phyloP scores from a whole-genome alignment of 2,113 vertebrate genomes.

The Hydrolagus affinis region DNA sequence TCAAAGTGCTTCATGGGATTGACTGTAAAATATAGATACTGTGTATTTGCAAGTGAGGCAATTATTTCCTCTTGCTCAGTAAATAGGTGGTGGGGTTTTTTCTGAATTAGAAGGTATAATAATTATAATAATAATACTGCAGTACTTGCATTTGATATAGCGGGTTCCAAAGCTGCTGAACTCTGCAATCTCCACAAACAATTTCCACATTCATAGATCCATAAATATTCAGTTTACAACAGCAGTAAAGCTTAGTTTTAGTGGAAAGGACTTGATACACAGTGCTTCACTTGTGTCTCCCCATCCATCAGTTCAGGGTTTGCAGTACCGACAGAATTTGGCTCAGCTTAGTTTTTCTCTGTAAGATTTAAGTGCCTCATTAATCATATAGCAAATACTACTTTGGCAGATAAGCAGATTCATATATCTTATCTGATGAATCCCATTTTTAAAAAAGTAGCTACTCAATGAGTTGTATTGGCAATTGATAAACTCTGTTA shows the following conservation, averaged over 20 bases:
- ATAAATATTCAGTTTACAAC: not conserved
- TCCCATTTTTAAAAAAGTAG: not conserved
- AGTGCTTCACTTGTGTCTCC: not conserved
- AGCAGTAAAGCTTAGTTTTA: not conserved
- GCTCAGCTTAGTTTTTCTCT: not conserved
- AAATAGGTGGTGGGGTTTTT: too few species aligned
- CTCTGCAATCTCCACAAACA: too few species aligned
- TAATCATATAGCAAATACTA: not conserved
- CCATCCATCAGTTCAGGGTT: not conserved
- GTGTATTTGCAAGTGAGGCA: too few species aligned
- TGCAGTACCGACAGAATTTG: not conserved
- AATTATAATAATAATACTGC: too few species aligned
- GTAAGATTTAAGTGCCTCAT: slow-evolving; percentile 5
- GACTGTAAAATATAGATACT: too few species aligned
- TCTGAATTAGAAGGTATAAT: too few species aligned
- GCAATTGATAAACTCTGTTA: not conserved
- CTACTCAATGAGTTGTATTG: not conserved
- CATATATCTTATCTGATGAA: not conserved
- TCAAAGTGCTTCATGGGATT: too few species aligned
- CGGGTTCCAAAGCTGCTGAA: not conserved
- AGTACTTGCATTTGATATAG: too few species aligned
- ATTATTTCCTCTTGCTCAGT: too few species aligned
- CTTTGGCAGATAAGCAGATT: not conserved
- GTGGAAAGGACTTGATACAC: not conserved
- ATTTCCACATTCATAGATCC: not conserved